phyloP scores from a whole-genome alignment of 1,140 invertebrate genomes.

The Lordiphosa collinella region DNA sequence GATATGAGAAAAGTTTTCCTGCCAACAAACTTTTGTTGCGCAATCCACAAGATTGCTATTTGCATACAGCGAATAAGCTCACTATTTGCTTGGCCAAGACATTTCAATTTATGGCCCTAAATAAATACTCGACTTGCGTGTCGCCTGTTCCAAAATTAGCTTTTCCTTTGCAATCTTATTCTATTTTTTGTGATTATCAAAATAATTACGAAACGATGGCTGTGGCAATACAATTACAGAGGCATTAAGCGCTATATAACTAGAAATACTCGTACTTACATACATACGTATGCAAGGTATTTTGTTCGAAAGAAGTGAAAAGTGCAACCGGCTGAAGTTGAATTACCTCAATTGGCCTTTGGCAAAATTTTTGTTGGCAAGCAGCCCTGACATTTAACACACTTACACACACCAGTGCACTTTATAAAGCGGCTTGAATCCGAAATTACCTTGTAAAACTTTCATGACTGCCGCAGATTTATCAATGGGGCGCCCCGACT shows the following conservation, averaged over 20 bases:
- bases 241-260: slow-evolving; percentile 24
- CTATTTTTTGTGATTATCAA: slow-evolving; percentile 49
- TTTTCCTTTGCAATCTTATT: slow-evolving; percentile 20
- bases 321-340: slow-evolving; percentile 32
- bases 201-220: slow-evolving; percentile 62
- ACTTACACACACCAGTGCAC: neutral
- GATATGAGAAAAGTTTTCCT: slow-evolving; percentile 44
- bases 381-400: slow-evolving; percentile 49
- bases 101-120: slow-evolving; percentile 55
- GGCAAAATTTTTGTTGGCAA: slow-evolving; percentile 39
- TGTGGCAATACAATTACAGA: slow-evolving; percentile 41
- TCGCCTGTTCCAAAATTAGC: slow-evolving; percentile 47
- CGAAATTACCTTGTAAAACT: slow-evolving; percentile 66
- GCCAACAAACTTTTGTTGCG: slow-evolving; percentile 44
- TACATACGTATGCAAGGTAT: neutral
- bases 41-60: slow-evolving; percentile 30
- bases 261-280: slow-evolving; percentile 7
- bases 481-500: slow-evolving; percentile 46
- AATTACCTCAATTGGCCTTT: slow-evolving; percentile 42
- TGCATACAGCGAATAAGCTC: slow-evolving; percentile 32
- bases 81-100: slow-evolving; percentile 37
- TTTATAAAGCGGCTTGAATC: slow-evolving; percentile 6
- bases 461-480: slow-evolving; percentile 59
- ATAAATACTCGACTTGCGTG: slow-evolving; percentile 54
- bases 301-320: neutral